These are phyloP conservation scores for Balaeniceps rex DNA, from an alignment of 2,113 vertebrate genomes.

Conservation along the genomic window DNA sequence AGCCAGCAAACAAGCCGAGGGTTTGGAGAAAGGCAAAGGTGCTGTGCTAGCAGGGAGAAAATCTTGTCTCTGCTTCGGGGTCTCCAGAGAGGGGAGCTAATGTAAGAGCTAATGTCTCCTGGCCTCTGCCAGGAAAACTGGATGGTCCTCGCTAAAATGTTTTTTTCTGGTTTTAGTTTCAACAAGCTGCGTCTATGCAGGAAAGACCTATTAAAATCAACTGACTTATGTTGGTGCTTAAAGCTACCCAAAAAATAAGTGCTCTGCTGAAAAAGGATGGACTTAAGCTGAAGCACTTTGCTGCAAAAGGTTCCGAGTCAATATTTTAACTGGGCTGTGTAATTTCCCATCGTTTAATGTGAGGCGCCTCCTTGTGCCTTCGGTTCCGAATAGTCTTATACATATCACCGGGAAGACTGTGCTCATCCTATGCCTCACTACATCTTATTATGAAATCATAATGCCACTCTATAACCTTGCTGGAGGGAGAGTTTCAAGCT, in stretches of 20 bases:
- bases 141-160: background rate
- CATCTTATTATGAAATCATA: background rate
- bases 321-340: background rate
- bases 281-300: background rate
- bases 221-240: background rate
- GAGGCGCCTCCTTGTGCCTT: background rate
- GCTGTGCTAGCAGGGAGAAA: background rate
- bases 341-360: background rate
- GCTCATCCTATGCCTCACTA: conserved; percentile 8
- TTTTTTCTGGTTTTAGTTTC: background rate
- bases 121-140: background rate
- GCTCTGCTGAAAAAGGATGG: background rate
- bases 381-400: background rate
- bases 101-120: background rate
- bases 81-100: background rate
- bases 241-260: background rate
- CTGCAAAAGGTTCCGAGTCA: background rate
- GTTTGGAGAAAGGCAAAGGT: background rate
- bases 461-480: conserved; percentile 15
- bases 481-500: conserved; percentile 15
- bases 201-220: background rate
- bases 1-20: background rate
- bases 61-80: background rate
- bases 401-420: background rate
- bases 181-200: background rate